phyloP scores from a whole-genome alignment of 2,113 vertebrate genomes.

The Cyphotilapia sp. region DNA sequence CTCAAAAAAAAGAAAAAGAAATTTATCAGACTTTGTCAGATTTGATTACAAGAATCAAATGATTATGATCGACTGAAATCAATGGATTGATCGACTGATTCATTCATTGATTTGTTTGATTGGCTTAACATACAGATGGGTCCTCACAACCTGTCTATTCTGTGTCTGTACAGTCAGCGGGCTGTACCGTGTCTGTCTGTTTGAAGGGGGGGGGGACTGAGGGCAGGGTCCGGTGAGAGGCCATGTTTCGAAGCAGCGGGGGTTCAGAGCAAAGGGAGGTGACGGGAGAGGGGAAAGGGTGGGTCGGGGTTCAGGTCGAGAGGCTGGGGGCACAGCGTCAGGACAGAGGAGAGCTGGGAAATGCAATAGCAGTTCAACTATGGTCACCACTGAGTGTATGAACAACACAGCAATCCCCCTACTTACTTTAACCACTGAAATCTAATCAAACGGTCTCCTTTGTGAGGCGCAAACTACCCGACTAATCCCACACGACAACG shows the following conservation, averaged over 20 bases:
- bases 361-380: constrained; percentile 21
- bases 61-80: constrained; percentile 50
- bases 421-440: not conserved
- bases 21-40: constrained; percentile 25
- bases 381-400: not conserved
- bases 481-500: not conserved
- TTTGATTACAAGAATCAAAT: constrained; percentile 44
- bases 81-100: constrained; percentile 49
- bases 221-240: constrained; percentile 22
- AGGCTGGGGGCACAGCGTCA: constrained; percentile 40
- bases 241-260: constrained; percentile 54
- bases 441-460: not conserved
- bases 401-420: not conserved
- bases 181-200: constrained; percentile 1
- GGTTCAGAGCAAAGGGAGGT: constrained; percentile 35
- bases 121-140: constrained; percentile 54
- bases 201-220: not conserved
- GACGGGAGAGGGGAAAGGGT: not conserved
- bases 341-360: constrained; percentile 59
- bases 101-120: constrained; percentile 57
- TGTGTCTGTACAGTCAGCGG: not conserved
- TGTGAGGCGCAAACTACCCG: not conserved
- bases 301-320: not conserved
- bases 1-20: not conserved
- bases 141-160: constrained; percentile 28